Base-by-base conservation (phyloP, 2,797 vertebrate species). In the Balearica regulorum region DNA sequence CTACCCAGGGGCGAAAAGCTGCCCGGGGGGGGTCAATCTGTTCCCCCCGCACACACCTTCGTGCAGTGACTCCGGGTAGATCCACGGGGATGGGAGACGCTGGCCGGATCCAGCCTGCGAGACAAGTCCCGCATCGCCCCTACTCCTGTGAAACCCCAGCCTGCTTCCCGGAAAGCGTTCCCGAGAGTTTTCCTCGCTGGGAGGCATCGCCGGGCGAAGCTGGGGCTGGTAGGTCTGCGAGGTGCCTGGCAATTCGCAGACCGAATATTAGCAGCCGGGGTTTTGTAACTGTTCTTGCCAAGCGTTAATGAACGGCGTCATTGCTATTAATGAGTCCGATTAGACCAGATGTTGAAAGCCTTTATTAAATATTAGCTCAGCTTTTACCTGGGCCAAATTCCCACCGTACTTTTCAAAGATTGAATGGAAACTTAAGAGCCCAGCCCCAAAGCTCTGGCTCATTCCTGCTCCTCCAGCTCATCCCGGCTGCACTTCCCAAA, bases 321-420 rank as follows among this genome's bases (percentile, higher is more conserved):
- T 29, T 9, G 76, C 83, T 69, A 80, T 91, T 93, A 96, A 93
- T 70, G 51, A 95, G 83, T 72, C 31, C 0, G 48, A 95, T 94
- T 88, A 91, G 69, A 37, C 72, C 90, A 65, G 92, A 83, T 93
- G 96, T 91, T 81, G 93, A 95, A 95, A 96, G 85, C 76, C 35
- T 91, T 91, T 90, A 93, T 91, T 96, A 95, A 94, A 94, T n/a
- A 94, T 88, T 96, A 96, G 92, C 92, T 96, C 90, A 85, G 71
- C 68, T 77, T 93, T 66, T 80, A 72, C 91, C 28, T 11, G 76
- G 76, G 90, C 80, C 78, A 81, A 88, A 88, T 91, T 83, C 83
- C 80, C 92, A 16, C 64, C 7, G 31, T 13, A 29, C 16, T 80
- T 93, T 77, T 72, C 55, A 7, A 83, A 77, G 83, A 19, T 0